Percentiles rank a stretch among this genome's conserved stretches.
These are phyloP conservation scores for Chrysina gloriosa DNA, from an alignment of 2,888 invertebrate species.

Conservation along the genomic window DNA sequence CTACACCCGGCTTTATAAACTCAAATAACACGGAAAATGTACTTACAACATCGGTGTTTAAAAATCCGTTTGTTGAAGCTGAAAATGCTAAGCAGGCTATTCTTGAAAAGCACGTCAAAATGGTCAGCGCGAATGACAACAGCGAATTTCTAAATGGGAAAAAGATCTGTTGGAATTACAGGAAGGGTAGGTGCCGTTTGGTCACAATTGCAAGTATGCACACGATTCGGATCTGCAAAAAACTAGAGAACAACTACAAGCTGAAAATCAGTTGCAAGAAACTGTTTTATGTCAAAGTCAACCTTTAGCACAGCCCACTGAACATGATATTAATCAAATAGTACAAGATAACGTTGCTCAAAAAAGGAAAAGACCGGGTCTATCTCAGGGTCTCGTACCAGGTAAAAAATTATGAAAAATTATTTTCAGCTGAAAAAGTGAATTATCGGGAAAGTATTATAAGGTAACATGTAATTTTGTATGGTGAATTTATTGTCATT, in stretches of 20 bases:
- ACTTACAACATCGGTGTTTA: constrained; percentile 77
- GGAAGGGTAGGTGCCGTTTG: constrained; percentile 90
- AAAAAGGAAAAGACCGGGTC: constrained; percentile 82
- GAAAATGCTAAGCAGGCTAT: constrained; percentile 88
- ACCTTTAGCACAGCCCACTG: constrained; percentile 46
- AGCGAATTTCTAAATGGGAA: constrained; percentile 83
- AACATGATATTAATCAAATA: constrained; percentile 50
- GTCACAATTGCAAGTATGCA: constrained; percentile 91
- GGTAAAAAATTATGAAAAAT: constrained; percentile 86
- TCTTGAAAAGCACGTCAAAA: constrained; percentile 91
- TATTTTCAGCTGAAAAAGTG: constrained; percentile 73
- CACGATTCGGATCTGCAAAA: constrained; percentile 88
- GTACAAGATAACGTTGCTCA: constrained; percentile 49
- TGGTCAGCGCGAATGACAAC: constrained; percentile 82
- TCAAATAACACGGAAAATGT: constrained; percentile 63
- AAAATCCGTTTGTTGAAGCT: constrained; percentile 87
- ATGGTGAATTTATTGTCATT: constrained; percentile 41
- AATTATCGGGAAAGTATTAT: constrained; percentile 41
- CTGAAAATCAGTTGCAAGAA: constrained; percentile 67
- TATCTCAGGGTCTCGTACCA: constrained; percentile 81
- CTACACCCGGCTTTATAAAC: constrained; percentile 74
- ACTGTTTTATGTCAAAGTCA: constrained; percentile 61
- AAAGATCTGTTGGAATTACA: constrained; percentile 93
- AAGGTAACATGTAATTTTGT: constrained; percentile 11
- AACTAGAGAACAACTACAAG: constrained; percentile 70